Conservation (phyloP, 2,113 vertebrate genomes). For the Isurus oxyrinchus region DNA sequence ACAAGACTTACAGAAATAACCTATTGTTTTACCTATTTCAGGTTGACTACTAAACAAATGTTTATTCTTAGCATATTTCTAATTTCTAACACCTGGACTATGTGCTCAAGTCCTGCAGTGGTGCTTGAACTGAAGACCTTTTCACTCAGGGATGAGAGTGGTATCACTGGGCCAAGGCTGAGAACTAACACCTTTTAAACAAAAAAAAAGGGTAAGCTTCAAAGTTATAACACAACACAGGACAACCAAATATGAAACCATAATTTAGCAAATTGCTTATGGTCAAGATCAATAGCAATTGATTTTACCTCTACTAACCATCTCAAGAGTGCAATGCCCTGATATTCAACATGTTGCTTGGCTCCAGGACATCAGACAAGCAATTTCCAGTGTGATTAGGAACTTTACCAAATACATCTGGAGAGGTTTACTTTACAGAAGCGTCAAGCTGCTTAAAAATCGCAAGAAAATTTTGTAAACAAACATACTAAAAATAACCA, state of each 20-base stretch:
- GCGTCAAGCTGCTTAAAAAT: not conserved
- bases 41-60: not conserved
- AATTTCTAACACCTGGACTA: not conserved
- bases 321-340: not conserved
- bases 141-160: not conserved
- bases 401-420: not conserved
- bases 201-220: not conserved
- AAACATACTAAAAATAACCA: not conserved
- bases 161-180: not conserved
- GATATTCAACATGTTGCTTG: not conserved
- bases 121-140: not conserved
- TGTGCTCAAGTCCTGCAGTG: not conserved
- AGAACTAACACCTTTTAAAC: not conserved
- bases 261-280: not conserved
- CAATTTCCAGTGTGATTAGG: not conserved
- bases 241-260: not conserved
- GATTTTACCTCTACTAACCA: not conserved
- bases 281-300: not conserved
- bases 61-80: too few species aligned
- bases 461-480: not conserved
- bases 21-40: not conserved
- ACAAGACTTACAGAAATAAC: not conserved
- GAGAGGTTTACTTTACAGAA: not conserved
- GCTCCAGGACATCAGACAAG: not conserved
- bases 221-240: not conserved